Evolutionary conservation across 1,140 invertebrate genomes (phyloP).

Genomic region (Mizuhopecten yessoensis): DNA sequence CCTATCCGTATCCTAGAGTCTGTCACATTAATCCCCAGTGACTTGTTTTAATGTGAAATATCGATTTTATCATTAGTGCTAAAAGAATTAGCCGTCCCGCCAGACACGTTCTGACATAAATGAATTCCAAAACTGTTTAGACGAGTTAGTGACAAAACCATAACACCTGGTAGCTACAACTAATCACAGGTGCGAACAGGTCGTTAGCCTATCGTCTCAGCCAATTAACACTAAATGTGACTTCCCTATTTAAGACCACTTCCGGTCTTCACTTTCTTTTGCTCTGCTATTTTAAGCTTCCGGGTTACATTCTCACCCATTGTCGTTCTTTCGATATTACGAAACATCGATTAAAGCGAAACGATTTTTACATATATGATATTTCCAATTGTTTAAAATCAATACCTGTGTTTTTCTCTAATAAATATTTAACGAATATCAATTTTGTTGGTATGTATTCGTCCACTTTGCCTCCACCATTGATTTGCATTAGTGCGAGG

Average conservation of each 20-base stretch:
- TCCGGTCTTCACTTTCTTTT: background rate
- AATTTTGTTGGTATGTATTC: background rate
- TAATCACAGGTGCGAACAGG: background rate
- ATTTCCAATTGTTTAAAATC: background rate
- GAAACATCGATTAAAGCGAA: background rate
- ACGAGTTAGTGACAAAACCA: constrained; percentile 10
- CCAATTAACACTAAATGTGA: background rate
- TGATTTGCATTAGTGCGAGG: background rate
- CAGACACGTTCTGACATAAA: constrained; percentile 26
- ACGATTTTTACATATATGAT: background rate
- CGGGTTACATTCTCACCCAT: background rate
- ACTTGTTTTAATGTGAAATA: background rate
- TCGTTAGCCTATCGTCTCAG: background rate
- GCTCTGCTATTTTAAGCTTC: background rate
- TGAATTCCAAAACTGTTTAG: constrained; percentile 32
- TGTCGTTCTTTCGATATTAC: background rate
- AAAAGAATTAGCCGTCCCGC: constrained; percentile 37
- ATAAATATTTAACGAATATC: background rate
- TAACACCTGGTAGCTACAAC: background rate
- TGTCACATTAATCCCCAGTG: background rate
- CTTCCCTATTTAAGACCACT: background rate
- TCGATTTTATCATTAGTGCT: constrained; percentile 34
- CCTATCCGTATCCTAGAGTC: background rate
- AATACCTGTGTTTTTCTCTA: background rate
- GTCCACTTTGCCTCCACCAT: background rate